Conservation (phyloP, 2,113 vertebrate genomes). For the Papio anubis region DNA sequence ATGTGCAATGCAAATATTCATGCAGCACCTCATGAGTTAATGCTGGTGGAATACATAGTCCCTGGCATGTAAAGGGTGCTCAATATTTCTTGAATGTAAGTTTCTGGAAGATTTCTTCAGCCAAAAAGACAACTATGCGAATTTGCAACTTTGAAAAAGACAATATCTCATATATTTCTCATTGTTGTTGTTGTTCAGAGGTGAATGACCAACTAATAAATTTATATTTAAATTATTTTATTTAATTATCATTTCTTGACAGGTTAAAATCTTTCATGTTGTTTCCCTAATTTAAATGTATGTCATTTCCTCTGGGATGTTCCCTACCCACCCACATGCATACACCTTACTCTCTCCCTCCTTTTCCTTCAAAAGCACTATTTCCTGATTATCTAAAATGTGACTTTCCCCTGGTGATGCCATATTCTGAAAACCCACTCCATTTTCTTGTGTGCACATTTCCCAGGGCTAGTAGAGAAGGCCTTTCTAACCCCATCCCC, state of each 20-base stretch:
- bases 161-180: neutral
- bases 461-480: neutral
- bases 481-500: neutral
- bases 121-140: neutral
- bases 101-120: conserved; percentile 1
- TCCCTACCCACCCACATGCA: neutral
- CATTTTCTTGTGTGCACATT: neutral
- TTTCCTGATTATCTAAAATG: neutral
- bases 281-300: conserved; percentile 17
- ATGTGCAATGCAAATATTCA: conserved; percentile 13
- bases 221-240: conserved; percentile 4
- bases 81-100: neutral
- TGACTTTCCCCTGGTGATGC: neutral
- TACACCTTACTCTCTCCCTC: neutral
- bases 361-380: neutral
- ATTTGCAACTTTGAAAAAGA: neutral
- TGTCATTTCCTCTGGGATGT: conserved; percentile 4
- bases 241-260: neutral
- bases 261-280: conserved; percentile 37
- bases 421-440: neutral
- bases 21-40: neutral
- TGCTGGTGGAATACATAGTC: neutral
- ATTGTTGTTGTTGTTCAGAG: neutral
- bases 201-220: neutral
- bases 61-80: neutral